Base-by-base conservation (phyloP, 2,797 vertebrate genomes). In the Xerus rutilus region DNA sequence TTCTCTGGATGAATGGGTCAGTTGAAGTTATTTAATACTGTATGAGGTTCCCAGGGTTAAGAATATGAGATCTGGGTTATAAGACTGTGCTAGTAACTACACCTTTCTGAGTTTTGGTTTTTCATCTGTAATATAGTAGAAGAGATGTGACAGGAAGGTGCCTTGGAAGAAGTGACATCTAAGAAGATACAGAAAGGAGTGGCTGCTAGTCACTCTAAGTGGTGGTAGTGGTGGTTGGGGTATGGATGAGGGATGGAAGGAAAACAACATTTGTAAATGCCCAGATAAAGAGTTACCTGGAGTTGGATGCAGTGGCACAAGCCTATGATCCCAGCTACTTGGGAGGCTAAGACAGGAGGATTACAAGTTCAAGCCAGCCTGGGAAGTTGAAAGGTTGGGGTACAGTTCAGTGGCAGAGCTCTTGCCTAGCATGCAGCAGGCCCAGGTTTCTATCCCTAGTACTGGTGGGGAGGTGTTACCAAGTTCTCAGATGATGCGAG, bases 161-260 rank as follows among this genome's bases (percentile, higher is more conserved):
- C 64, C 76, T 86, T 83, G 64, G 86, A 77, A 83, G 78, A 93
- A 73, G 45, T 47, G 57, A 84, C n/a, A 20, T 77, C 23, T 87
- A 67, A 73, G 30, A 76, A 57, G 57, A 52, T 25, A 23, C 32
- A 65, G 67, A 86, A 67, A 23, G 14, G 28, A 13, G 21, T 69
- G 52, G 14, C 15, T 47, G 15, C 4, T 28, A 32, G 32, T 86
- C 10, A 17, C 15, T 70, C 57, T 43, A 25, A 0, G 14, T 25
- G 10, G 45, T 47, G 45, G 12, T 23, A 30, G 23, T 25, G 21
- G 59, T 10, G 59, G 59, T 25, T 59, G 23, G 57, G 57, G 57
- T 59, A 23, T 25, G 12, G 39, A 15, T 5, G 5, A 20, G 43
- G 39, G 15, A 39, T 62, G 59, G 79, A 62, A 47, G 59, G 30